Conservation (phyloP, 2,888 invertebrate species). For the Meiosimyza decipiens region DNA sequence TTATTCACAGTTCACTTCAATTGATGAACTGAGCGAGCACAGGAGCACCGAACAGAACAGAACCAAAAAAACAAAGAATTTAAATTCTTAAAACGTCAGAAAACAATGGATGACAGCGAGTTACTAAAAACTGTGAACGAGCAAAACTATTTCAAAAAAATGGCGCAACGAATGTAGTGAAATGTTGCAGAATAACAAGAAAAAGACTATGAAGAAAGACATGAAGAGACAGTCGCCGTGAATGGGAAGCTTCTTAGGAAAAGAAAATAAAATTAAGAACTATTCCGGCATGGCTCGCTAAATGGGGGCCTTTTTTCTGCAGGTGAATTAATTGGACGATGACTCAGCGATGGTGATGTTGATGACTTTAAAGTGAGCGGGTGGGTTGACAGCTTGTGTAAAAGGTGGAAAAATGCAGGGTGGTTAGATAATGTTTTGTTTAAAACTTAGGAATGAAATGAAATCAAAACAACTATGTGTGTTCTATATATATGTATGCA, state of each 20-base stretch:
- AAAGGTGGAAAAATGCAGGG: background rate
- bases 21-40: background rate
- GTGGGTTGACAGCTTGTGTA: background rate
- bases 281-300: background rate
- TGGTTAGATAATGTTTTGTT: too few species aligned
- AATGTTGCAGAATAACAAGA: slow-evolving; percentile 11
- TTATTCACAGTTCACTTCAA: background rate
- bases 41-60: too few species aligned
- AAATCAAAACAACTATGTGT: too few species aligned
- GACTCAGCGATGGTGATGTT: slow-evolving; percentile 6
- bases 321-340: slow-evolving; percentile 19
- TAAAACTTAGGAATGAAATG: too few species aligned
- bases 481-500: too few species aligned
- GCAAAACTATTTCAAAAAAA: slow-evolving; percentile 26
- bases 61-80: background rate
- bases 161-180: slow-evolving; percentile 6
- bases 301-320: slow-evolving; percentile 1
- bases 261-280: background rate
- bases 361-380: background rate
- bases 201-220: background rate
- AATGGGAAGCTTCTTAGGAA: slow-evolving; percentile 10
- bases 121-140: slow-evolving; percentile 21
- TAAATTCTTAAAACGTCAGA: slow-evolving; percentile 26
- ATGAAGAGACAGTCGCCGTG: background rate
- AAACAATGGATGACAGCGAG: slow-evolving; percentile 29